Conservation (phyloP, 2,888 invertebrate genomes). For the Mesopsocus fuscifrons region DNA sequence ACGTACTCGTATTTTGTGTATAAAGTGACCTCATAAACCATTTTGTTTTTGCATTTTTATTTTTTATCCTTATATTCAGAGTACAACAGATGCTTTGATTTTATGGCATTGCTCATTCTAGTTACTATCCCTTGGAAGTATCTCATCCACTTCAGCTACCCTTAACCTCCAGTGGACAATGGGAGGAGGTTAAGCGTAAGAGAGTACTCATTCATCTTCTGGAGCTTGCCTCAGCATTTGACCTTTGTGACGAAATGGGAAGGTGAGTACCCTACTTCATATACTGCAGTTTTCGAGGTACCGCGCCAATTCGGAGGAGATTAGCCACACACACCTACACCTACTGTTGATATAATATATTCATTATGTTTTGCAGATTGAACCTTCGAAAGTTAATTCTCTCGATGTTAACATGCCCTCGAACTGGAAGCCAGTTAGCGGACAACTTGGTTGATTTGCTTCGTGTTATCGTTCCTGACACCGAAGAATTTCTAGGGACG, state of each 20-base stretch:
- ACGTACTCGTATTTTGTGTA: too few species aligned
- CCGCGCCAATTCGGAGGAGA: too few species aligned
- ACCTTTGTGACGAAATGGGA: slow-evolving; percentile 2
- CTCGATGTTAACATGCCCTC: background rate
- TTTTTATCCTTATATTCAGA: too few species aligned
- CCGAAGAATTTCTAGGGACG: background rate
- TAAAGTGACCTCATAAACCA: too few species aligned
- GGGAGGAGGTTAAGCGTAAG: slow-evolving; percentile 2
- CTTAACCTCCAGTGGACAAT: too few species aligned
- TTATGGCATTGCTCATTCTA: too few species aligned
- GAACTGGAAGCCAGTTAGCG: background rate
- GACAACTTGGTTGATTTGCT: background rate
- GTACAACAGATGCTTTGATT: too few species aligned
- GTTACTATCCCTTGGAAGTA: too few species aligned
- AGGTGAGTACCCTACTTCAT: background rate
- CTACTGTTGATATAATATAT: too few species aligned
- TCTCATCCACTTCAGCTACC: too few species aligned
- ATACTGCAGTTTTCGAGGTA: too few species aligned
- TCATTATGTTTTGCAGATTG: slow-evolving; percentile 4
- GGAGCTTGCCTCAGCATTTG: background rate
- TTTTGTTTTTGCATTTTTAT: background rate
- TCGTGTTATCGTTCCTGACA: background rate
- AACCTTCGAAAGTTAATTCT: background rate
- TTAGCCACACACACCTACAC: too few species aligned
- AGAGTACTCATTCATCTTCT: slow-evolving; percentile 1